Percentiles rank a stretch among this genome's conserved stretches.
Evolutionary conservation across 2,113 vertebrate genomes (phyloP).

Genomic region (Camelus bactrianus): DNA sequence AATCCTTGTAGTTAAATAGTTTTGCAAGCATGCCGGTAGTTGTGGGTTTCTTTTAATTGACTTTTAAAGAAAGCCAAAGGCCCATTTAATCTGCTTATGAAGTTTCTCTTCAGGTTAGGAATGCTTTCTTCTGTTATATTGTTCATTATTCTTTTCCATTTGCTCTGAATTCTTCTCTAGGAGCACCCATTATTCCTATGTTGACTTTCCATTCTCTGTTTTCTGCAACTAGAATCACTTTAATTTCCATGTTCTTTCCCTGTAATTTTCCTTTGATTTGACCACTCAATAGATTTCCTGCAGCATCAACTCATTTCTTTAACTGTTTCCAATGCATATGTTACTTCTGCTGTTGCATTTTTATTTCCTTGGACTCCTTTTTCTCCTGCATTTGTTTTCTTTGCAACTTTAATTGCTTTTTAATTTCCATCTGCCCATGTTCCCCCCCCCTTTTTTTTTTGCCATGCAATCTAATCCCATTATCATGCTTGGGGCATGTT

Average conservation of each 20-base stretch:
- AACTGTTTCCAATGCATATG: not conserved
- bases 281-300: not conserved
- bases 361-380: not conserved
- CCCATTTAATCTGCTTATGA: not conserved
- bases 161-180: not conserved
- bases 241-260: not conserved
- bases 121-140: not conserved
- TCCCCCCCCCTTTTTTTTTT: not conserved
- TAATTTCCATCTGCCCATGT: slow-evolving; percentile 9
- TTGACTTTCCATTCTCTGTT: not conserved
- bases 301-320: not conserved
- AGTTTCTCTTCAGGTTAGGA: not conserved
- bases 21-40: not conserved
- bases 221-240: not conserved
- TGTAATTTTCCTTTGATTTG: not conserved
- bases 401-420: not conserved
- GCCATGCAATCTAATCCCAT: not conserved
- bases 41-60: not conserved
- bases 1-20: not conserved
- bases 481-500: not conserved
- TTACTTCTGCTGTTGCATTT: not conserved
- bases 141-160: not conserved
- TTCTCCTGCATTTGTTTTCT: not conserved
- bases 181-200: not conserved
- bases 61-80: not conserved